These are phyloP conservation scores for Triplophysa yarkandensis DNA, from an alignment of 2,797 vertebrate genomes.

Conservation along the genomic window DNA sequence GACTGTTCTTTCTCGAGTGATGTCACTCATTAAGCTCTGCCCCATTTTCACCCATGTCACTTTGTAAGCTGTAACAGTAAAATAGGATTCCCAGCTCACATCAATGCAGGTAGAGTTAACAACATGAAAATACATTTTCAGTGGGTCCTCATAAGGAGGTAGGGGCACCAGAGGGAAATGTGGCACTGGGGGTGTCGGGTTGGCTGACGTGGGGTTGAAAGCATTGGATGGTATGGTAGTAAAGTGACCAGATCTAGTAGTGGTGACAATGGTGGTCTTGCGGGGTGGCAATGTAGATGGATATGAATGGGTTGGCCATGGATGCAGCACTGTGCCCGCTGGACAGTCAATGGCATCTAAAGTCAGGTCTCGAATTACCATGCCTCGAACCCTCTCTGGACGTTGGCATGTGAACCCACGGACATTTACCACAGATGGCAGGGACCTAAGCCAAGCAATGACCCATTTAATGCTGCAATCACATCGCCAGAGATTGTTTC, in stretches of 20 bases:
- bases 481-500: slow-evolving; percentile 94
- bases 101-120: slow-evolving; percentile 90
- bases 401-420: slow-evolving; percentile 92
- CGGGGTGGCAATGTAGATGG: slow-evolving; percentile 69
- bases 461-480: slow-evolving; percentile 96
- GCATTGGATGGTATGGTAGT: slow-evolving; percentile 55
- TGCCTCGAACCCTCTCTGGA: slow-evolving; percentile 91
- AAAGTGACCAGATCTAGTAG: slow-evolving; percentile 56
- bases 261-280: slow-evolving; percentile 61
- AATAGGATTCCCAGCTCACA: slow-evolving; percentile 91
- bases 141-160: slow-evolving; percentile 81
- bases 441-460: slow-evolving; percentile 91
- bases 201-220: slow-evolving; percentile 69
- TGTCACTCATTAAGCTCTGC: slow-evolving; percentile 88
- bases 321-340: slow-evolving; percentile 70
- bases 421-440: slow-evolving; percentile 87
- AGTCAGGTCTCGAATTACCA: slow-evolving; percentile 94
- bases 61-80: slow-evolving; percentile 91
- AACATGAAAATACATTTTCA: slow-evolving; percentile 87
- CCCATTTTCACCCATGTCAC: slow-evolving; percentile 97
- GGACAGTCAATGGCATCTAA: slow-evolving; percentile 93
- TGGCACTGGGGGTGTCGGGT: slow-evolving; percentile 65
- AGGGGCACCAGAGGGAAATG: slow-evolving; percentile 72
- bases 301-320: slow-evolving; percentile 78
- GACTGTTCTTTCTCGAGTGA: slow-evolving; percentile 88